Evolutionary conservation across 2,797 vertebrate genomes (phyloP), one percentile per base, ranked within the genome.

Genomic region (Adrianichthys oophorus): DNA sequence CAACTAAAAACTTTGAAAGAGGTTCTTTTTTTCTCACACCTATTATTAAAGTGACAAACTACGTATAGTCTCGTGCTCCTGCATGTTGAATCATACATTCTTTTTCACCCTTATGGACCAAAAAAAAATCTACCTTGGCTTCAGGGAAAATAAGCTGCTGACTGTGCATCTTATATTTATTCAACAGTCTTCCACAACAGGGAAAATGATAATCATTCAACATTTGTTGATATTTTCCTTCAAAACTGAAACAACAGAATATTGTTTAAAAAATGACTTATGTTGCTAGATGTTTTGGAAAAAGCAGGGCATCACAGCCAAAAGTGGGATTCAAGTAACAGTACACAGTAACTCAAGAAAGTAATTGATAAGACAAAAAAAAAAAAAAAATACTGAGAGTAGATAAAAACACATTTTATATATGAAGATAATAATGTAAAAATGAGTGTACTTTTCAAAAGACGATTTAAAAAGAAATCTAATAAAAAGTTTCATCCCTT

Each of bases 71-170:
- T 17, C 46, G 44, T 45, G 42, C 55, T 65, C 59, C 16, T 17
- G 59, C 2, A 26, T 60, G 58, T 21, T 47, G 49, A 61, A 58
- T 57, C 45, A 41, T 68, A 47, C 17, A 59, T 59, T 63, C 68
- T 26, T 55, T 48, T 66, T 58, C 29, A 26, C 66, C 74, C 53
- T 66, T 13, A 13, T 24, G 68, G 59, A 56, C 19, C 19, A 62
- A 68, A 65, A 62, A 52, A 26, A 50, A 78, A 76, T 78, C 60
- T 79, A 73, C 44, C n/a, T 49, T 65, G 62, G 48, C 48, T 62
- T 76, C 45, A 70, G 52, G 66, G 46, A 65, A 56, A 42, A 52
- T 56, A 10, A 55, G 57, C 18, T 72, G 67, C 57, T 72, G 62
- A 70, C 61, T 52, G 29, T 32, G 55, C 45, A 54, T 48, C 43